Evolutionary conservation across 2,888 invertebrate genomes (phyloP).

Genomic region (Cerastis rubricosa): DNA sequence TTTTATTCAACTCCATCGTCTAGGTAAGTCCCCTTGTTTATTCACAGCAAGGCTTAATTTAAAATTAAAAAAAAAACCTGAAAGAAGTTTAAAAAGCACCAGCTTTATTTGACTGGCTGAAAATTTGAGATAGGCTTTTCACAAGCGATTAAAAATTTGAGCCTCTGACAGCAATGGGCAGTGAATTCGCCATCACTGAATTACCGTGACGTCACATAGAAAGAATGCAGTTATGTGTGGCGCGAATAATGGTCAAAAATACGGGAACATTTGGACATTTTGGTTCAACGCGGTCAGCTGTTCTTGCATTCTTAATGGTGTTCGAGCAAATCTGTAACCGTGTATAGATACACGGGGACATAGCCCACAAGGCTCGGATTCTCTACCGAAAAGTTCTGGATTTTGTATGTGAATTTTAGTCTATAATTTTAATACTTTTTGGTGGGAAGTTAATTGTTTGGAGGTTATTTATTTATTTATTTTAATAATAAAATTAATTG

Average conservation of each 20-base stretch:
- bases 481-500: no score
- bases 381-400: not conserved
- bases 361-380: not conserved
- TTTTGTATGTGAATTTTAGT: not conserved
- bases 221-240: conserved; percentile 43
- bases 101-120: conserved; percentile 12
- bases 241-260: conserved; percentile 44
- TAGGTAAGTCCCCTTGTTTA: not conserved
- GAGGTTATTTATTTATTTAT: no score
- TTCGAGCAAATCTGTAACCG: not conserved
- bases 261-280: conserved; percentile 23
- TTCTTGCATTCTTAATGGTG: conserved; percentile 58
- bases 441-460: not conserved
- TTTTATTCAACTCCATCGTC: not conserved
- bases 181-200: conserved; percentile 41
- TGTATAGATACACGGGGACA: not conserved
- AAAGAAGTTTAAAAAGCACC: not conserved
- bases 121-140: conserved; percentile 33
- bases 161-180: conserved; percentile 2
- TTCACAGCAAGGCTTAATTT: not conserved
- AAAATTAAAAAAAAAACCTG: conserved; percentile 1
- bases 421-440: not conserved
- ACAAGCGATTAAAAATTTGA: conserved; percentile 25
- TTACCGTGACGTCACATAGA: conserved; percentile 30
- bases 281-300: conserved; percentile 29